Evolutionary conservation across 2,113 vertebrate genomes (phyloP), one percentile per base, ranked within the genome.

Genomic region (Dissostichus mawsoni): DNA sequence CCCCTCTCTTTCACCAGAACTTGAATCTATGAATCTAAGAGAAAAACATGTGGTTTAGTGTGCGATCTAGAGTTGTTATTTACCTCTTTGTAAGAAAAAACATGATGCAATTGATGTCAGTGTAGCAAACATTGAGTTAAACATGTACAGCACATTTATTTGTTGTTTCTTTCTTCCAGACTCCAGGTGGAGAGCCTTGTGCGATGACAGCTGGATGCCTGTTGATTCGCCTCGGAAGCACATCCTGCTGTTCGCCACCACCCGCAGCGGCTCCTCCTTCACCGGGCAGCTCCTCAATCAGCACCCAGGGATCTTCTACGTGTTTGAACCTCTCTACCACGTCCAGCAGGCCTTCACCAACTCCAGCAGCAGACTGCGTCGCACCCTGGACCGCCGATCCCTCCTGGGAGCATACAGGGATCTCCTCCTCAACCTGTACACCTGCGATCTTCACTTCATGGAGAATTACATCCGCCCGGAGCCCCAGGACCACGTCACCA

Each of bases 261-360:
- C 95, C 0, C 94, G 95, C 68, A 96, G 95, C 4, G 95, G 96
- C 45, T 96, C 95, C 6, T 96, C 95, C 59, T 96, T 96, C 87
- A 94, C 95, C 0, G 96, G 95, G 5, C 95, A 96, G 81, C 90
- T 96, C 53, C 93, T 96, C 78, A 96, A 96, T 89, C 95, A 96
- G 76, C 94, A 96, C 89, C 92, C 94, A 0, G 91, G 80, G 20
- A 80, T 96, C 56, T 96, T 96, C 81, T 96, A 96, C 4, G 79
- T 96, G 58, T 96, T 93, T 48, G 96, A 96, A 83, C 96, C 96
- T 7, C 95, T 96, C 70, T 96, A 95, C 79, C 95, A 96, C 13
- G 94, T 95, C 48, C 94, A 96, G 74, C 92, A 94, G 61, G 92
- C 92, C 53, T 95, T 96, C 84, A 94, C 90, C 56, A 95, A 95